Evolutionary conservation across 2,797 vertebrate genomes (phyloP).

Genomic region (Spinibarbus caldwelli): DNA sequence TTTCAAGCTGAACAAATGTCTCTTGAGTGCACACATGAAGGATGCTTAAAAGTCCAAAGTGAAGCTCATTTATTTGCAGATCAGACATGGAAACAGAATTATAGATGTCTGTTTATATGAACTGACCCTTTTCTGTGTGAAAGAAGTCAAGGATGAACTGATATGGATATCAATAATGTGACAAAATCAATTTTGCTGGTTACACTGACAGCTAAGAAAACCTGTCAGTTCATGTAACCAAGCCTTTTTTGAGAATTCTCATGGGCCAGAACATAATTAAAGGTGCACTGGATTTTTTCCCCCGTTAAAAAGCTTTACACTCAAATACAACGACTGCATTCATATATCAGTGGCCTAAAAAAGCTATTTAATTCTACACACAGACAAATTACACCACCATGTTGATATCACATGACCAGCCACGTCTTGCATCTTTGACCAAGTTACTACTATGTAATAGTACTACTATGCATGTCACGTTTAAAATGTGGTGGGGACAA

Average conservation of each 20-base stretch:
- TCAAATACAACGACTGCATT: background rate
- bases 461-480: background rate
- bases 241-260: background rate
- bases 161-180: constrained; percentile 33
- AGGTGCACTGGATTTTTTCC: background rate
- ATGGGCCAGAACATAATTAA: background rate
- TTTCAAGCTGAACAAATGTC: constrained; percentile 59
- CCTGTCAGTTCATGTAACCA: background rate
- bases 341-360: background rate
- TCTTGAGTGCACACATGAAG: constrained; percentile 60
- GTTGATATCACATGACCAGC: background rate
- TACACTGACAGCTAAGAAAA: constrained; percentile 12
- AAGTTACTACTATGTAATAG: background rate
- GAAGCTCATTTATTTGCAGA: constrained; percentile 64
- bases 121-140: constrained; percentile 37
- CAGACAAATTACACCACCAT: too few species aligned
- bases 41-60: constrained; percentile 61
- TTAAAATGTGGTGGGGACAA: background rate
- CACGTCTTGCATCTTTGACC: background rate
- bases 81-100: constrained; percentile 56
- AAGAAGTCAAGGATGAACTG: constrained; percentile 38
- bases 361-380: too few species aligned
- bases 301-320: background rate
- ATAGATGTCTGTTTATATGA: constrained; percentile 58
- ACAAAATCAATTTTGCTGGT: constrained; percentile 4